Conservation (phyloP, 2,888 invertebrate species). For the Sicus ferrugineus region DNA sequence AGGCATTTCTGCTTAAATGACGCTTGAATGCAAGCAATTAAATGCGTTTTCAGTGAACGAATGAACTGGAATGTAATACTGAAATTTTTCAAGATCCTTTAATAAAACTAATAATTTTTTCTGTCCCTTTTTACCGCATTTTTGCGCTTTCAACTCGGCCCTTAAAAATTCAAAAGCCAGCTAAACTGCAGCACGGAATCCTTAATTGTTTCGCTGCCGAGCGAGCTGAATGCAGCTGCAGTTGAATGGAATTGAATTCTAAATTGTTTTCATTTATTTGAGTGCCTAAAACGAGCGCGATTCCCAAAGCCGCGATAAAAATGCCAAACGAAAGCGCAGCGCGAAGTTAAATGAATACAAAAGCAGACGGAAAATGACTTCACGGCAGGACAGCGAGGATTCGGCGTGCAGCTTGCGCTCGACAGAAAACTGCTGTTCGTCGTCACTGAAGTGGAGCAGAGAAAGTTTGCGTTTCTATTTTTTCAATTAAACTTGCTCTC, state of each 20-base stretch:
- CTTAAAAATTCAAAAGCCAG: no score
- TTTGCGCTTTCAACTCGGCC: no score
- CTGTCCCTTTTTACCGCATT: no score
- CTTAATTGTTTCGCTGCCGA: no score
- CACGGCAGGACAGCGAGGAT: not conserved
- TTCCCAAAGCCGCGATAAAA: not conserved
- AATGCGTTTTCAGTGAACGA: no score
- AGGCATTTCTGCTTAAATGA: not conserved
- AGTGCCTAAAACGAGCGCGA: constrained; percentile 14
- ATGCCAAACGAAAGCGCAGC: not conserved
- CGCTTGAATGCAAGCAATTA: not conserved
- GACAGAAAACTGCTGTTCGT: not conserved
- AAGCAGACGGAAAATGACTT: not conserved
- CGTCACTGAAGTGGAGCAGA: not conserved
- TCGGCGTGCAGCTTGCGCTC: not conserved
- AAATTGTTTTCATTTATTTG: constrained; percentile 20
- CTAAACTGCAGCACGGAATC: no score
- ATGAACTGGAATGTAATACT: not conserved
- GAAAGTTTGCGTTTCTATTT: constrained; percentile 3
- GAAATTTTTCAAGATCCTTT: no score
- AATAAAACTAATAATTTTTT: not conserved
- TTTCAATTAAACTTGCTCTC: constrained; percentile 29
- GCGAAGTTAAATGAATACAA: not conserved
- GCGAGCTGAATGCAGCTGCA: no score
- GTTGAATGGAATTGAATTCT: not conserved